Base-by-base conservation (phyloP, 53 echinoderm and acorn worm genomes). In the Echinometra lucunter region DNA sequence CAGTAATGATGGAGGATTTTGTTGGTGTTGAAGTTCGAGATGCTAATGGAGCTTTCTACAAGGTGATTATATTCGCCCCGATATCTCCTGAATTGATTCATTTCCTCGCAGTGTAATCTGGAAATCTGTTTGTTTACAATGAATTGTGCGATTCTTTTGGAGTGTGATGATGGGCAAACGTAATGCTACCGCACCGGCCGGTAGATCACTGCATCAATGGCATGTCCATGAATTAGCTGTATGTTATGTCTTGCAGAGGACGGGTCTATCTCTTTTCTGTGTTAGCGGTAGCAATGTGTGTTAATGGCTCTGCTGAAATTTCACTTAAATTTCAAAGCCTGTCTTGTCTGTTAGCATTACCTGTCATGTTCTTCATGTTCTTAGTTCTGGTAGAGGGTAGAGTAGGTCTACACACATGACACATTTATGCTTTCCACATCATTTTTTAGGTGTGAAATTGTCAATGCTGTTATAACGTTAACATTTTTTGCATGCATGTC, bases 1-100 rank as follows among this genome's bases (percentile, higher is more conserved):
- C 49, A 28, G n/a, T n/a, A n/a, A 49, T 88, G 15, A 88, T 88
- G 88, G 88, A 88, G 88, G 88, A 88, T 32, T 88, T 88, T 88
- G 88, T 78, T 42, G 78, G 88, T 53, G 88, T 88, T 30, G 88
- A 88, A 88, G 88, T 88, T 88, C 88, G 88, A 88, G 88, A 88
- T 88, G 88, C 88, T 7, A 88, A 88, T 88, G 88, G 88, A 56
- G 88, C 88, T 55, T 88, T 88, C 55, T 88, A 88, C 32, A 88
- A 88, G 30, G 88, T 88, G 56, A 49, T 15, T 88, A 32, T 88
- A 11, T 55, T 38, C 21, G 38, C 23, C 7, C 18, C 40, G 19
- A 18, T 8, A 78, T 6, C 23, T 38, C 42, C 35, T 38, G 78
- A 42, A 55, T 88, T 19, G 15, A 88, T 56, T n/a, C 5, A 53